Base-by-base conservation (phyloP, 2,113 vertebrate genomes). In the Lutjanus erythropterus region DNA sequence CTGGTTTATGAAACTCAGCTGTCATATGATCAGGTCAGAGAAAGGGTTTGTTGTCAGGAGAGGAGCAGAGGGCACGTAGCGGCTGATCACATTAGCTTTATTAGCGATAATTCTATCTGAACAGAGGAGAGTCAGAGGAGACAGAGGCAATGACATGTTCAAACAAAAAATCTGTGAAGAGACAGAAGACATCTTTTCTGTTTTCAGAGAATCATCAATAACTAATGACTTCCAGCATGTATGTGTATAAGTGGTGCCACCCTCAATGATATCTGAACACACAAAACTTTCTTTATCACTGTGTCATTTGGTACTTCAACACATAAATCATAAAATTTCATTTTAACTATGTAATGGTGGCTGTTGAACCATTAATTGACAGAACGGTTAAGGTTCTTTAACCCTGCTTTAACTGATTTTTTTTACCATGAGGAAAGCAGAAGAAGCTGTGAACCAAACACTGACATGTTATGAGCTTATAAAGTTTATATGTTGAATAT, bases 51-150 rank as follows among this genome's bases (percentile, higher is more conserved):
- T 84, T 86, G 87, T 86, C 80, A 62, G 58, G 27, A 72, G 68
- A 44, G 53, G 33, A 80, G 83, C 58, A 74, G 84, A 76, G 82
- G 69, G 44, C 65, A 66, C 21, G 59, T 75, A 72, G 73, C 21
- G 55, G 66, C 50, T 80, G 80, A 90, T 84, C 70, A 61, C 80
- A 91, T 91, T 83, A 87, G 59, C 76, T 80, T 85, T 61, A 81
- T 88, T 85, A 71, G 61, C 9, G 23, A 37, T 83, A 81, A 88
- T 85, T 86, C 74, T 73, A 81, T 81, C 70, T 76, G 27, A 77
- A 70, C 49, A 71, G 11, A 58, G 39, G 52, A 47, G 39, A 44
- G 74, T 69, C 71, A 50, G 61, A 64, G 39, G 23, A 33, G 39
- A 29, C 42, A 23, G 72, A 29, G 71, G 11, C 3, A 3, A 72